Conservation (phyloP, 2,888 invertebrate species). For the Eudasyphora cyanicolor region DNA sequence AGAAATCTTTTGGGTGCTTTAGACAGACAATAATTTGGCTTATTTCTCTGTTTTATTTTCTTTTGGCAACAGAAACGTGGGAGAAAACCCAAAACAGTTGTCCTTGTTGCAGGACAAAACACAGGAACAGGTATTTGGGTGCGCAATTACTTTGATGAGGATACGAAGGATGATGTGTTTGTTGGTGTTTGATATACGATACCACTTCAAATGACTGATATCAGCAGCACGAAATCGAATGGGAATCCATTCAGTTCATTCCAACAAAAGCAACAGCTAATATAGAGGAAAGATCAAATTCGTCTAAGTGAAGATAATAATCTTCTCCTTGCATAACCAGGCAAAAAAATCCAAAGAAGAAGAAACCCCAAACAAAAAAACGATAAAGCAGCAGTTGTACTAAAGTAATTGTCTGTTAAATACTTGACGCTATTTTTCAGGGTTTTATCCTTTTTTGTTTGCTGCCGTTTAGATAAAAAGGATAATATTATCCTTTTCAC, state of each 20-base stretch:
- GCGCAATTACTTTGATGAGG: slow-evolving; percentile 61
- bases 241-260: slow-evolving; percentile 41
- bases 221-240: background rate
- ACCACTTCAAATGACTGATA: slow-evolving; percentile 74
- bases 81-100: slow-evolving; percentile 41
- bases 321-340: slow-evolving; percentile 64
- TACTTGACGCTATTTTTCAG: slow-evolving; percentile 58
- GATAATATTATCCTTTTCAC: slow-evolving; percentile 57
- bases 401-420: slow-evolving; percentile 73
- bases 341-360: background rate
- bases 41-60: slow-evolving; percentile 9
- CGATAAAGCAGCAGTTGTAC: slow-evolving; percentile 42
- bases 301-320: slow-evolving; percentile 77
- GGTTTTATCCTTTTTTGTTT: background rate
- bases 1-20: slow-evolving; percentile 40
- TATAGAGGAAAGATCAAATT: slow-evolving; percentile 78
- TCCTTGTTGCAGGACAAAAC: slow-evolving; percentile 35
- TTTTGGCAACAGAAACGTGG: slow-evolving; percentile 52
- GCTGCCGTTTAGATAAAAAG: slow-evolving; percentile 45
- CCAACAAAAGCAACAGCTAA: slow-evolving; percentile 72
- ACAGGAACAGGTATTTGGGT: slow-evolving; percentile 69
- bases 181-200: slow-evolving; percentile 71
- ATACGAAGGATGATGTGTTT: background rate
- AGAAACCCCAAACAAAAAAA: slow-evolving; percentile 36
- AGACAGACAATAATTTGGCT: slow-evolving; percentile 22